phyloP scores from a whole-genome alignment of 2,113 vertebrate genomes.

The Lampris incognitus region DNA sequence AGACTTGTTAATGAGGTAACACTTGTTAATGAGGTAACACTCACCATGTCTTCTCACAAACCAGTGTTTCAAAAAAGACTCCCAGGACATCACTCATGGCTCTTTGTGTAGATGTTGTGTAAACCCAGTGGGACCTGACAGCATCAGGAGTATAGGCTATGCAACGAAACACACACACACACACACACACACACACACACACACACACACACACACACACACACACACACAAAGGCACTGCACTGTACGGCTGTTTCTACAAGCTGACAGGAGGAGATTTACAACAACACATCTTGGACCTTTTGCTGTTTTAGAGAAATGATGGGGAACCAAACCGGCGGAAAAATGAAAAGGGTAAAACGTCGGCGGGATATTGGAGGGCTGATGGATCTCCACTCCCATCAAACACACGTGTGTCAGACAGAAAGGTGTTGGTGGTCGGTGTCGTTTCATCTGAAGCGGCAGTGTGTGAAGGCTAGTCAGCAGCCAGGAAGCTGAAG shows the following conservation, averaged over 20 bases:
- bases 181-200: too few species aligned
- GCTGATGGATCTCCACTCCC: conserved; percentile 35
- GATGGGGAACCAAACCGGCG: conserved; percentile 18
- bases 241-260: conserved; percentile 55
- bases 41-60: conserved; percentile 5
- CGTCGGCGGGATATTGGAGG: conserved; percentile 12
- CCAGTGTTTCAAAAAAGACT: conserved; percentile 14
- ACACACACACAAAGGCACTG: conserved; percentile 70
- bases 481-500: conserved; percentile 41
- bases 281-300: conserved; percentile 3
- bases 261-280: conserved; percentile 55
- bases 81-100: conserved; percentile 12
- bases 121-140: conserved; percentile 35
- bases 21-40: too few species aligned
- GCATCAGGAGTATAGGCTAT: conserved; percentile 32
- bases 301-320: conserved; percentile 34
- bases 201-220: too few species aligned
- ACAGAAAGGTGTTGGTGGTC: conserved; percentile 5
- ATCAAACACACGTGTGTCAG: conserved; percentile 33
- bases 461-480: conserved; percentile 51
- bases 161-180: too few species aligned
- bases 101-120: conserved; percentile 8
- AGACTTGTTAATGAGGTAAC: too few species aligned
- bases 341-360: conserved; percentile 12
- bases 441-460: conserved; percentile 27